phyloP scores from a whole-genome alignment of 2,888 invertebrate genomes.

The Agonopterix alstromeriana region DNA sequence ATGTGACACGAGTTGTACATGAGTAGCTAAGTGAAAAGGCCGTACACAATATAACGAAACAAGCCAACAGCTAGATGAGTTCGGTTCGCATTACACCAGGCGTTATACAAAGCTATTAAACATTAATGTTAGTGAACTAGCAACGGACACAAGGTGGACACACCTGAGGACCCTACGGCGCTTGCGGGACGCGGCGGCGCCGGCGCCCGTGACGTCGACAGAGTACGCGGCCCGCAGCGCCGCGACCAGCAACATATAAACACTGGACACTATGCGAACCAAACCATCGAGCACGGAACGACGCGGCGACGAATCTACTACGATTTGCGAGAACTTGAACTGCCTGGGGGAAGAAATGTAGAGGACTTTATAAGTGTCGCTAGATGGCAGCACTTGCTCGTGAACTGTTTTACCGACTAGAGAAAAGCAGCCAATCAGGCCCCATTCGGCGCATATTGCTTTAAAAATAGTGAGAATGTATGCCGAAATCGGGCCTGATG shows the following conservation, averaged over 20 bases:
- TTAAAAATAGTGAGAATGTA: no score
- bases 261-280: constrained; percentile 53
- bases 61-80: constrained; percentile 15
- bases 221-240: constrained; percentile 22
- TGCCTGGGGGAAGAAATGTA: constrained; percentile 34
- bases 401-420: no score
- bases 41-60: background rate
- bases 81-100: constrained; percentile 48
- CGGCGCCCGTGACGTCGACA: constrained; percentile 14
- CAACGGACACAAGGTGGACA: constrained; percentile 1
- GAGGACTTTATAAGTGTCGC: background rate
- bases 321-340: constrained; percentile 60
- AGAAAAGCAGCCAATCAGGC: no score
- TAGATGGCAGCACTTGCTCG: background rate
- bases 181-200: constrained; percentile 21
- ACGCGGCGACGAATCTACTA: constrained; percentile 32
- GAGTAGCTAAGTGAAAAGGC: no score
- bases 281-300: constrained; percentile 42
- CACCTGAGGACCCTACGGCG: constrained; percentile 48
- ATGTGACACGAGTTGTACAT: no score
- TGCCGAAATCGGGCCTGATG: no score
- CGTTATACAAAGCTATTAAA: constrained; percentile 15
- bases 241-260: constrained; percentile 38
- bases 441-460: no score
- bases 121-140: background rate